These are phyloP conservation scores for Daktulosphaira vitifoliae DNA, from an alignment of 1,140 invertebrate genomes.

Conservation along the genomic window DNA sequence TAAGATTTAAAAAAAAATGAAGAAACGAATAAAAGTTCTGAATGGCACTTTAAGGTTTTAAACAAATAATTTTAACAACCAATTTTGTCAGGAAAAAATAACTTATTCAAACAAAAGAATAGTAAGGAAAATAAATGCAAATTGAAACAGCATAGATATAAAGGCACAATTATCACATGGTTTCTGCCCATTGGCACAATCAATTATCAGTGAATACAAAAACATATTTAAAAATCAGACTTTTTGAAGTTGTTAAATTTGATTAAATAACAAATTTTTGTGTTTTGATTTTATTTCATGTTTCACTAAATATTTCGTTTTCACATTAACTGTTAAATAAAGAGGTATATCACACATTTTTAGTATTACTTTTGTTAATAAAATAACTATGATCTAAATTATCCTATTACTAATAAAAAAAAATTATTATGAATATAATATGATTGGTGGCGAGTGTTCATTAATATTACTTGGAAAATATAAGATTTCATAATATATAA, in stretches of 20 bases:
- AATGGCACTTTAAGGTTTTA: slow-evolving; percentile 29
- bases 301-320: slow-evolving; percentile 6
- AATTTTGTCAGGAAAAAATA: not conserved
- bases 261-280: slow-evolving; percentile 12
- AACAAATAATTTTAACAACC: not conserved
- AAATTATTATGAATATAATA: no score
- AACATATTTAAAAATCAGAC: slow-evolving; percentile 29
- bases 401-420: not conserved
- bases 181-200: slow-evolving; percentile 28
- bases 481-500: slow-evolving; percentile 19
- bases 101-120: slow-evolving; percentile 4
- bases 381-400: no score
- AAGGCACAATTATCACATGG: slow-evolving; percentile 32
- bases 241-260: slow-evolving; percentile 28
- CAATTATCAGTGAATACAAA: slow-evolving; percentile 20
- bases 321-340: not conserved
- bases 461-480: slow-evolving; percentile 22
- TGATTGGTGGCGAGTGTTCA: no score
- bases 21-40: not conserved
- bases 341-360: not conserved
- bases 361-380: no score
- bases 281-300: slow-evolving; percentile 9
- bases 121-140: slow-evolving; percentile 27
- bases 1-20: not conserved
- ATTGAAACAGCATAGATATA: slow-evolving; percentile 20